Evolutionary conservation across 2,113 vertebrate genomes (phyloP).

Genomic region (Calonectris borealis): DNA sequence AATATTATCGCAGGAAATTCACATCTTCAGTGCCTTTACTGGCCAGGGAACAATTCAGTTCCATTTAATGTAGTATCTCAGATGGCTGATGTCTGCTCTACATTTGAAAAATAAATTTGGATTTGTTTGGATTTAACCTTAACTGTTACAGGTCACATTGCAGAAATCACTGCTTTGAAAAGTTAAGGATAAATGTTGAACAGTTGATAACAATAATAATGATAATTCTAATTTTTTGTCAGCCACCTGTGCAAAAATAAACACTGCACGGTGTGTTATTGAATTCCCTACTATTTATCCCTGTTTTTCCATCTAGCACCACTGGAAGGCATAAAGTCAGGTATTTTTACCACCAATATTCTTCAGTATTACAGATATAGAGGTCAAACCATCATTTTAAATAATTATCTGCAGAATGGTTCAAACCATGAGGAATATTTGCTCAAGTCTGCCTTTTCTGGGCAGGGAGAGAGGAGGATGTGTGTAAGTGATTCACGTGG

Average conservation of each 20-base stretch:
- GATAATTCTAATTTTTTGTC: background rate
- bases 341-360: background rate
- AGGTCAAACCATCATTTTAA: background rate
- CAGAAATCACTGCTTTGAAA: constrained; percentile 2
- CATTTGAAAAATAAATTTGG: background rate
- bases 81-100: background rate
- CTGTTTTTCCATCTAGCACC: background rate
- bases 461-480: background rate
- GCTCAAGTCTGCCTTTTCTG: background rate
- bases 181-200: background rate
- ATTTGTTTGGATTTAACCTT: constrained; percentile 19
- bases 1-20: background rate
- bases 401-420: background rate
- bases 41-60: background rate
- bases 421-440: background rate
- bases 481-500: background rate
- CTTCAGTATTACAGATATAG: background rate
- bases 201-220: constrained; percentile 7
- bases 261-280: fast-evolving
- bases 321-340: background rate
- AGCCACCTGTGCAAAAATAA: constrained; percentile 29
- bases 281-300: background rate
- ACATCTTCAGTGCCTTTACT: background rate
- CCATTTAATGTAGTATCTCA: background rate
- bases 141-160: background rate